These are phyloP conservation scores for Actenoides hombroni DNA, from an alignment of 2,113 vertebrate species.

Conservation along the genomic window DNA sequence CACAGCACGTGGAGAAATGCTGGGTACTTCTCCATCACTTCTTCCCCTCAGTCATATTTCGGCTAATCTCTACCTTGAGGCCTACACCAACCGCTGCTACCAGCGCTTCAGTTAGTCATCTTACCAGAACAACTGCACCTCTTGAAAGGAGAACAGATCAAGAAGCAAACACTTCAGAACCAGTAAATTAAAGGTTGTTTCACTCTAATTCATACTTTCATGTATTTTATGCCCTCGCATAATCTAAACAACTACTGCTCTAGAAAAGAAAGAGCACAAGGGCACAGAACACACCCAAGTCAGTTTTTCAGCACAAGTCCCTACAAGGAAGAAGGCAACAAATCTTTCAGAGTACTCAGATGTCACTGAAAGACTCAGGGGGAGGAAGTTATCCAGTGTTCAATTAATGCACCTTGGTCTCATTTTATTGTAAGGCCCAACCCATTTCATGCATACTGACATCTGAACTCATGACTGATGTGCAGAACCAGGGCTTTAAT, in stretches of 20 bases:
- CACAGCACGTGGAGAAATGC: background rate
- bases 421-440: background rate
- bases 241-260: background rate
- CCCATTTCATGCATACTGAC: background rate
- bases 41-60: background rate
- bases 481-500: background rate
- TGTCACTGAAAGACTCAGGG: background rate
- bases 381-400: background rate
- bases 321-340: fast-evolving
- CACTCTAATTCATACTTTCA: background rate
- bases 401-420: background rate
- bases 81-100: background rate
- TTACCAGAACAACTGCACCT: background rate
- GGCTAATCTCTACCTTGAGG: background rate
- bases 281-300: background rate
- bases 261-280: background rate
- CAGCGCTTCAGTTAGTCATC: background rate
- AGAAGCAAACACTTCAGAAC: background rate
- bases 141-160: background rate
- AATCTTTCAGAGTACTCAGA: background rate
- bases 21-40: background rate
- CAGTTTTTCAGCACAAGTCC: background rate
- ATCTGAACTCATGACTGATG: background rate
- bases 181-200: background rate
- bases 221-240: background rate